phyloP scores from a whole-genome alignment of 2,888 invertebrate genomes.

The Keiferia lycopersicella region DNA sequence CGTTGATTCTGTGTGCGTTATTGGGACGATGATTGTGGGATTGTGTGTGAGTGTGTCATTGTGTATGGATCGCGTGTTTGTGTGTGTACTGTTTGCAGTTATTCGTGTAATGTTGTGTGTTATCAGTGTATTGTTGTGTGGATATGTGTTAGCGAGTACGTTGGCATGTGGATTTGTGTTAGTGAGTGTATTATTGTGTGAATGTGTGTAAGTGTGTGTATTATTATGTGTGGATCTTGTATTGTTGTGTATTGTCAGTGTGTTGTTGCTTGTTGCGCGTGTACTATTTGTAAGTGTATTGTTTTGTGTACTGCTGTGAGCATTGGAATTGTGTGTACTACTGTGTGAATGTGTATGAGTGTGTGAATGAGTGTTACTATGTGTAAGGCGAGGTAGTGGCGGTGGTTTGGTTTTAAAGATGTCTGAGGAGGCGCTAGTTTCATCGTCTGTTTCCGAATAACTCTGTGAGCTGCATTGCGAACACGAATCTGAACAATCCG shows the following conservation, averaged over 20 bases:
- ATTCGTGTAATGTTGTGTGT: not conserved
- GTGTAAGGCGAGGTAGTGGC: constrained; percentile 52
- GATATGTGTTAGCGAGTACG: not conserved
- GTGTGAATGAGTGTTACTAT: constrained; percentile 30
- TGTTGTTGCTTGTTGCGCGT: constrained; percentile 23
- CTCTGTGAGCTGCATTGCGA: constrained; percentile 81
- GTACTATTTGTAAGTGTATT: not conserved
- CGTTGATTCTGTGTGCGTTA: constrained; percentile 52
- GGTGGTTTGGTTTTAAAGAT: constrained; percentile 55
- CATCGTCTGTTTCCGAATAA: constrained; percentile 57
- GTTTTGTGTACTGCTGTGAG: not conserved
- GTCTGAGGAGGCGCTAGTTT: constrained; percentile 48
- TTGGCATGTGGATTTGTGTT: not conserved
- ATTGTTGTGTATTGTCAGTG: not conserved
- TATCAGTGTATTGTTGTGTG: not conserved
- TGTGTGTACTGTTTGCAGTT: not conserved
- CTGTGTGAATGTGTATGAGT: not conserved
- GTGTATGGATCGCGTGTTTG: constrained; percentile 24
- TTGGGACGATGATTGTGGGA: constrained; percentile 47
- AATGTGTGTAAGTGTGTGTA: not conserved
- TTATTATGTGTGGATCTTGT: not conserved
- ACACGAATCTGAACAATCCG: constrained; percentile 87
- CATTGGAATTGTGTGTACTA: constrained; percentile 23
- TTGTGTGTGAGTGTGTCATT: not conserved
- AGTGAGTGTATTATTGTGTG: not conserved